Evolutionary conservation across 2,797 vertebrate species (phyloP).

Genomic region (Eulemur albifrons): DNA sequence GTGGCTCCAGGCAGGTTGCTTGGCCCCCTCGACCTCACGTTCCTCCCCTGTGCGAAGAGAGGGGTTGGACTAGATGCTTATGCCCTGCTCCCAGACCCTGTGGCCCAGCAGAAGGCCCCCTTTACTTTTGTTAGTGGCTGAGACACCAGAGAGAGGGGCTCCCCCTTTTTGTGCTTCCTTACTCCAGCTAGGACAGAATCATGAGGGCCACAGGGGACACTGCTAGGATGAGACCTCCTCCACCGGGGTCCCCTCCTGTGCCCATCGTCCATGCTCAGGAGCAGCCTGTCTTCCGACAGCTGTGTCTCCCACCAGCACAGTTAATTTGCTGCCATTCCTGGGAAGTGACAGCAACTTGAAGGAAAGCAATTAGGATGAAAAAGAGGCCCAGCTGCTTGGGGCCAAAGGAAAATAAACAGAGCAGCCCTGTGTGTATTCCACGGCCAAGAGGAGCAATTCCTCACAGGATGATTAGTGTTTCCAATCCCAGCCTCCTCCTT

Average conservation of each 20-base stretch:
- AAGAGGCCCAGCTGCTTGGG: conserved; percentile 69
- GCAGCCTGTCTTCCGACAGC: neutral
- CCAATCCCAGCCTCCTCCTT: neutral
- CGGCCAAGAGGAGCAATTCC: conserved; percentile 60
- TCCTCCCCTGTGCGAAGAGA: neutral
- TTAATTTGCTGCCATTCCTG: conserved; percentile 41
- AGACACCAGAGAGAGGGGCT: neutral
- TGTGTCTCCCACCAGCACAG: conserved; percentile 52
- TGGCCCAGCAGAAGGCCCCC: neutral
- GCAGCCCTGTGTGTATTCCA: conserved; percentile 47
- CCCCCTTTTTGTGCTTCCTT: neutral
- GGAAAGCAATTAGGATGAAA: conserved; percentile 74
- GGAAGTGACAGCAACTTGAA: conserved; percentile 69
- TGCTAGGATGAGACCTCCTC: neutral
- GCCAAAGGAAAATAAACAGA: conserved; percentile 75
- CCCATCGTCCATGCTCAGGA: neutral
- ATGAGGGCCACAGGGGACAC: neutral
- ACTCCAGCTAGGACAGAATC: neutral
- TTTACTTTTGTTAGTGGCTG: neutral
- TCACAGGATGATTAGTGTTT: conserved; percentile 63
- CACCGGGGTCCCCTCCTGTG: neutral
- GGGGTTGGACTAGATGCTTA: neutral
- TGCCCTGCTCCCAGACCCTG: neutral
- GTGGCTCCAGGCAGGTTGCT: neutral
- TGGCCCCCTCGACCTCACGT: neutral